Percentiles rank a stretch among this genome's conserved stretches.
These are phyloP conservation scores for Cryptotermes secundus DNA, from an alignment of 1,140 invertebrate genomes.

Conservation along the genomic window DNA sequence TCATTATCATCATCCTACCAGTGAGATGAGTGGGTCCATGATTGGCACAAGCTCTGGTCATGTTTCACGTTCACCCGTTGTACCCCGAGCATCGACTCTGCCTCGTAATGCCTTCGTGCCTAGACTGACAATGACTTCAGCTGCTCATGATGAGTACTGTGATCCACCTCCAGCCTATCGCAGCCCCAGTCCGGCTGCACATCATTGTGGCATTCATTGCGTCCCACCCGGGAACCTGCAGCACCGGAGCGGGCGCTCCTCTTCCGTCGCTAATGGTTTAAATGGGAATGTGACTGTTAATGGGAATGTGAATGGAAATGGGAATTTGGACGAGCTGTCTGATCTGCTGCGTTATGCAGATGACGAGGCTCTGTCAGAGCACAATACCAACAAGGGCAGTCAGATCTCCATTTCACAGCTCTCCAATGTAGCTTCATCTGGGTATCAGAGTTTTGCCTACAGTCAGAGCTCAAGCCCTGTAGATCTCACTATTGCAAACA, in stretches of 20 bases:
- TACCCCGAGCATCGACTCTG: constrained; percentile 65
- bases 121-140: constrained; percentile 45
- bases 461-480: constrained; percentile 89
- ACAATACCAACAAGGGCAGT: constrained; percentile 61
- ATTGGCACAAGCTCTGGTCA: constrained; percentile 22
- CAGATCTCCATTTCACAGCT: constrained; percentile 77
- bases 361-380: constrained; percentile 61
- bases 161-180: constrained; percentile 36
- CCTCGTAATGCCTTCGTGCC: constrained; percentile 67
- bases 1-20: not conserved
- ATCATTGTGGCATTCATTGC: constrained; percentile 3
- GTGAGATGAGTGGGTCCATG: constrained; percentile 21
- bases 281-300: constrained; percentile 31
- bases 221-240: not conserved
- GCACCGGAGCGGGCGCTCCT: not conserved
- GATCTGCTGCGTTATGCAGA: constrained; percentile 64
- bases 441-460: constrained; percentile 88
- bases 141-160: constrained; percentile 34
- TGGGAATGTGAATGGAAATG: constrained; percentile 32
- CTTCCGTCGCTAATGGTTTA: constrained; percentile 32
- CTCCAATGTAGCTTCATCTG: constrained; percentile 81
- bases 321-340: constrained; percentile 68
- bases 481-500: constrained; percentile 60
- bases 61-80: constrained; percentile 49
- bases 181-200: not conserved